Conservation (phyloP, 2,888 invertebrate species). For the Priocnemis perturbator region DNA sequence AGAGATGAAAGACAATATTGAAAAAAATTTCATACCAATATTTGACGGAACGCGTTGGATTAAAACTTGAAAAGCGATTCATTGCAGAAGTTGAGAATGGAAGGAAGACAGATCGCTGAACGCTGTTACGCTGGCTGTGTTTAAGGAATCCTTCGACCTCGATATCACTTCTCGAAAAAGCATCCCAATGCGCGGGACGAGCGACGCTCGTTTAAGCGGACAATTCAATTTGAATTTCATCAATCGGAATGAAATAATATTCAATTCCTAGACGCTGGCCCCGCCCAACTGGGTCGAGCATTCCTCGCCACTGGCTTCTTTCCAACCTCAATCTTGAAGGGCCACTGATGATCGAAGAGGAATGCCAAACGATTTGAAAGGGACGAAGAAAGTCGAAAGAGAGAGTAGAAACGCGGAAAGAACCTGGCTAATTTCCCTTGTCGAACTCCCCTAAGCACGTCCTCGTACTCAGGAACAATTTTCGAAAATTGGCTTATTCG, state of each 20-base stretch:
- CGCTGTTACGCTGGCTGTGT: not conserved
- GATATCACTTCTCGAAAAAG: no score
- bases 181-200: no score
- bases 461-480: no score
- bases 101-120: not conserved
- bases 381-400: not conserved
- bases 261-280: conserved; percentile 23
- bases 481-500: no score
- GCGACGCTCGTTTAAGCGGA: not conserved
- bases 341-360: conserved; percentile 2
- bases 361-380: not conserved
- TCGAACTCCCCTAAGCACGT: no score
- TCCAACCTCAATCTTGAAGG: conserved; percentile 5
- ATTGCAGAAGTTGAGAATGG: no score
- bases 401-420: conserved; percentile 2
- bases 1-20: no score
- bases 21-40: no score
- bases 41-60: no score
- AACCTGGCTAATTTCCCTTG: not conserved
- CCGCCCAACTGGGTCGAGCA: conserved; percentile 11
- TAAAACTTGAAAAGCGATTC: no score
- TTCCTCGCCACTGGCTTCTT: not conserved
- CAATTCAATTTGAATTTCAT: conserved; percentile 30
- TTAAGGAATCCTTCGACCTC: not conserved
- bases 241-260: conserved; percentile 23